Evolutionary conservation across 2,888 invertebrate species (phyloP), one percentile per base, ranked within the genome.

Genomic region (Heterodera filipjevi): DNA sequence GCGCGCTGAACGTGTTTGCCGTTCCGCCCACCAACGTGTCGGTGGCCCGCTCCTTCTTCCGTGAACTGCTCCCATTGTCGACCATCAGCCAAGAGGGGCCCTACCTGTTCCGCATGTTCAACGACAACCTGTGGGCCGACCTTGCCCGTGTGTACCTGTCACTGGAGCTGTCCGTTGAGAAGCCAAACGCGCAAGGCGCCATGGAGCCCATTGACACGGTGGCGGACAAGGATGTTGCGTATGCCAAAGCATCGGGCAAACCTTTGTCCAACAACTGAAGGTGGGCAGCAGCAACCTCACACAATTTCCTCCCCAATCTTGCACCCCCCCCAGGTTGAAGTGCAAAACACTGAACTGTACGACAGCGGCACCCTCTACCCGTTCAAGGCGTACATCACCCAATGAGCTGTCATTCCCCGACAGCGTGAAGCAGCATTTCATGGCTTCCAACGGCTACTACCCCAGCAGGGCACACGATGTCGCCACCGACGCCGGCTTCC

Each of bases 1-100:
- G n/a, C 39, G 75, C 53, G 1, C 64, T 75, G 22, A 59, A 44
- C 35, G 49, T 75, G 16, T 75, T 78, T 35, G 32, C 79, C 16
- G 46, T 78, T n/a, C 78, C 78, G 5, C 78, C 78, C 3, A 64
- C 78, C 8, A 78, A 78, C 53, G 78, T 78, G 66, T 32, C 79
- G n/a, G 76, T 49, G n/a, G n/a, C 33, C 19, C 74, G 66, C 5
- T 44, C 64, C 6, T 35, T 30, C 39, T 59, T 68, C 33, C 66
- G 78, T 16, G 78, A 78, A 53, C n/a, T 64, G 27, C 78, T 78
- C 14, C 78, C 78, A 1, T 8, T 79, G 14, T 46, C 30, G 3
- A 66, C 78, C n/a, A 46, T 78, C 22, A 33, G 35, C 6, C 72
- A 78, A 16, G 68, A 78, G n/a, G 32, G 35, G 8, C 78, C 78